A percentile compares a stretch with the other conserved stretches of the same genome.
These are phyloP conservation scores for Stratiomys singularior DNA, from an alignment of 2,888 invertebrate species.

Conservation along the genomic window DNA sequence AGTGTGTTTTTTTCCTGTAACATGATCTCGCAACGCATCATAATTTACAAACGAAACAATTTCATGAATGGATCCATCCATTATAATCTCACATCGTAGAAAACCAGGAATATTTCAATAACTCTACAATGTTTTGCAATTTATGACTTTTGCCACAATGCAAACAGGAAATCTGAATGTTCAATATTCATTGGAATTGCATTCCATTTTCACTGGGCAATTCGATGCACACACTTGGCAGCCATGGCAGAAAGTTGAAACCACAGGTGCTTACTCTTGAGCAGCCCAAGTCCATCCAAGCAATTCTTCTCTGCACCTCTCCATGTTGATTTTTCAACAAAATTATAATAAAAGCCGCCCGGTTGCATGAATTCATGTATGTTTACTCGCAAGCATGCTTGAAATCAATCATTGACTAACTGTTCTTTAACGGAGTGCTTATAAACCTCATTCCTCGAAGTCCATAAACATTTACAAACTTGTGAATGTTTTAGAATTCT, in stretches of 20 bases:
- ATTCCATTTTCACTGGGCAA: background rate
- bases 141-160: background rate
- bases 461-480: conserved; percentile 29
- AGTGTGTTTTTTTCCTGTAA: no score
- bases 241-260: conserved; percentile 18
- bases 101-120: no score
- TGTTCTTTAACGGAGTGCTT: conserved; percentile 39
- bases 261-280: conserved; percentile 1
- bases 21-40: no score
- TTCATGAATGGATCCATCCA: no score
- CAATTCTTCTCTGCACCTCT: background rate
- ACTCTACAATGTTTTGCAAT: conserved; percentile 9
- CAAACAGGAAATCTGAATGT: conserved; percentile 30
- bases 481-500: background rate
- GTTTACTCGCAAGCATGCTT: conserved; percentile 33
- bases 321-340: conserved; percentile 21
- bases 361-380: conserved; percentile 19
- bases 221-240: background rate
- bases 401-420: conserved; percentile 47
- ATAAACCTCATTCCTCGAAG: conserved; percentile 27
- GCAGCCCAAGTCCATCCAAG: background rate
- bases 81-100: no score
- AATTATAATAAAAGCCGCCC: conserved; percentile 23
- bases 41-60: no score
- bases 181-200: conserved; percentile 18